Evolutionary conservation across 2,113 vertebrate species (phyloP), one percentile per base, ranked within the genome.

Genomic region (Passer montanus): DNA sequence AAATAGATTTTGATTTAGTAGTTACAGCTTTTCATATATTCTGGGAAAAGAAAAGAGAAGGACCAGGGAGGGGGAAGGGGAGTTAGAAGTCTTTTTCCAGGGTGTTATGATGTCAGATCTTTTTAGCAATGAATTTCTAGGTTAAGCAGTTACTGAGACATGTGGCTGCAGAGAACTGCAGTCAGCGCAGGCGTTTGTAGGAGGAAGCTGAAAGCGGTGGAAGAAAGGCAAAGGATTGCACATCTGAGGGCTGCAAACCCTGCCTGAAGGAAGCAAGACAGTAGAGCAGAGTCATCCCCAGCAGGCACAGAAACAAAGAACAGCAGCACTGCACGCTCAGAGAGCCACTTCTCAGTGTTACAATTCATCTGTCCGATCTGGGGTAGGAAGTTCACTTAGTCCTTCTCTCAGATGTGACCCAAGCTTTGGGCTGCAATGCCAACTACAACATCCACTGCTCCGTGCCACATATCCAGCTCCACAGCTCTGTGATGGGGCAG

Each of bases 1-100:
- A 97, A 97, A 97, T 52, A 97, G 96, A 96, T 97, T 96, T 96
- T 96, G 94, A 95, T 96, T 96, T 89, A 77, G 75, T 94, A 89
- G 95, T 92, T 96, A 89, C 91, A 67, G 92, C 80, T 96, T 96
- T 96, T 96, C 77, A 76, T 93, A 78, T 93, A 96, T 80, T 89
- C 90, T 75, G 78, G 93, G 89, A 84, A 95, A 93, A 96, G 82
- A 92, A 94, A 84, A 94, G 78, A 84, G 79, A 89, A 78, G 66
- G 78, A 74, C 26, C n/a, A 70, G 50, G 33, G 46, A 76, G 70
- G 62, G 80, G 84, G 70, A 41, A 82, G 56, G 39, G 63, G 30
- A 67, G 52, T 62, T 60, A 72, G 52, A 75, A 95, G 69, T 44
- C 92, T 85, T 83, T 92, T 92, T 83, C 64, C 93, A 90, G 83